Evolutionary conservation across 2,113 vertebrate species (phyloP).

Genomic region (Lanius collurio): DNA sequence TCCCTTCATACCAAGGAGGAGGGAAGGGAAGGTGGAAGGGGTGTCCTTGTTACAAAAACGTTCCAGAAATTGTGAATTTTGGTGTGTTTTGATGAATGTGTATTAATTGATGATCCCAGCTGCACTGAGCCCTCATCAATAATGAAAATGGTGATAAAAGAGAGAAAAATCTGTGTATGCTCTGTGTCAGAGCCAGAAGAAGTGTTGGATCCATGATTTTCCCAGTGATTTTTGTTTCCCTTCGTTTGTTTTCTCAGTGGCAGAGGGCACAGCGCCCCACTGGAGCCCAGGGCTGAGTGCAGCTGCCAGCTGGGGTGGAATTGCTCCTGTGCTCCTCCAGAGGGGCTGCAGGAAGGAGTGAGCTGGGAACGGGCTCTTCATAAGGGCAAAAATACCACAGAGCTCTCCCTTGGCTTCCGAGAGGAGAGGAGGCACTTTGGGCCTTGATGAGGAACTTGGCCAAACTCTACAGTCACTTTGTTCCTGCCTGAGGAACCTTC

Average conservation of each 20-base stretch:
- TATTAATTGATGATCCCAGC: not conserved
- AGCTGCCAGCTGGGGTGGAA: rapidly evolving
- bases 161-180: rapidly evolving
- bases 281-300: not conserved
- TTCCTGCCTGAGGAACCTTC: not conserved
- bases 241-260: rapidly evolving
- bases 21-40: not conserved
- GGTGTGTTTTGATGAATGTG: not conserved
- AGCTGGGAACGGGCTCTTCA: not conserved
- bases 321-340: not conserved
- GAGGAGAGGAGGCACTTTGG: not conserved
- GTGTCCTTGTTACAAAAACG: not conserved
- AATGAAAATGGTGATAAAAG: not conserved
- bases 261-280: rapidly evolving
- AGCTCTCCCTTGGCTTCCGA: not conserved
- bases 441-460: too few relatives aligned
- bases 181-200: rapidly evolving
- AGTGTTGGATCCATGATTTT: rapidly evolving
- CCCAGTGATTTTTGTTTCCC: not conserved
- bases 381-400: rapidly evolving
- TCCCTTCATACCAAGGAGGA: rapidly evolving
- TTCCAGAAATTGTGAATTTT: not conserved
- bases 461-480: not conserved
- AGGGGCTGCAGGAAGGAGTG: not conserved
- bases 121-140: too few relatives aligned